These are phyloP conservation scores for Stomorhina lunata DNA, from an alignment of 2,888 invertebrate genomes.

Conservation along the genomic window DNA sequence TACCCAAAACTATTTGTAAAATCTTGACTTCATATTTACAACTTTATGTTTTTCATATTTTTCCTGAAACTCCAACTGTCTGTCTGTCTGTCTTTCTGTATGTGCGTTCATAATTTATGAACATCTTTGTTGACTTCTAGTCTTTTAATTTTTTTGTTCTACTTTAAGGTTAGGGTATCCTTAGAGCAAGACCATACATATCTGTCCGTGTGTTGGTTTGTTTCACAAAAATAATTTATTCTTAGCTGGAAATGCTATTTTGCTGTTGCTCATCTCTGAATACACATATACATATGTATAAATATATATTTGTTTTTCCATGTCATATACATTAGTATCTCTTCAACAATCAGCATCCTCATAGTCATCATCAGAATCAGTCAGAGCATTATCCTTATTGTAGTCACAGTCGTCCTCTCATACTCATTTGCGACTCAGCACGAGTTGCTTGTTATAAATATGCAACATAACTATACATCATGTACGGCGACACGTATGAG, in stretches of 20 bases:
- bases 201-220: not conserved
- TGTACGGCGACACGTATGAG: slow-evolving; percentile 19
- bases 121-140: slow-evolving; percentile 59
- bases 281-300: not conserved
- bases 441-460: slow-evolving; percentile 15
- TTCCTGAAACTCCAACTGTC: no score
- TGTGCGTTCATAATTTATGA: slow-evolving; percentile 62
- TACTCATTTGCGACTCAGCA: slow-evolving; percentile 40
- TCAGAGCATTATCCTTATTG: not conserved
- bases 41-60: slow-evolving; percentile 27
- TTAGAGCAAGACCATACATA: no score
- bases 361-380: slow-evolving; percentile 9
- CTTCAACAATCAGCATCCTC: slow-evolving; percentile 41
- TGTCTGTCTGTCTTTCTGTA: not conserved
- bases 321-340: slow-evolving; percentile 56
- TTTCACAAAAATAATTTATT: slow-evolving; percentile 29
- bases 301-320: slow-evolving; percentile 35
- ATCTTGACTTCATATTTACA: slow-evolving; percentile 46
- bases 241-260: slow-evolving; percentile 24
- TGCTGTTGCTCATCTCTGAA: slow-evolving; percentile 10
- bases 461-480: slow-evolving; percentile 34
- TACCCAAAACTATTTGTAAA: slow-evolving; percentile 29
- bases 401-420: slow-evolving; percentile 3
- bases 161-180: not conserved
- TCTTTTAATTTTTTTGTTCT: not conserved